These are phyloP conservation scores for Centropus bengalensis DNA, from an alignment of 2,113 vertebrate genomes.

Conservation along the genomic window DNA sequence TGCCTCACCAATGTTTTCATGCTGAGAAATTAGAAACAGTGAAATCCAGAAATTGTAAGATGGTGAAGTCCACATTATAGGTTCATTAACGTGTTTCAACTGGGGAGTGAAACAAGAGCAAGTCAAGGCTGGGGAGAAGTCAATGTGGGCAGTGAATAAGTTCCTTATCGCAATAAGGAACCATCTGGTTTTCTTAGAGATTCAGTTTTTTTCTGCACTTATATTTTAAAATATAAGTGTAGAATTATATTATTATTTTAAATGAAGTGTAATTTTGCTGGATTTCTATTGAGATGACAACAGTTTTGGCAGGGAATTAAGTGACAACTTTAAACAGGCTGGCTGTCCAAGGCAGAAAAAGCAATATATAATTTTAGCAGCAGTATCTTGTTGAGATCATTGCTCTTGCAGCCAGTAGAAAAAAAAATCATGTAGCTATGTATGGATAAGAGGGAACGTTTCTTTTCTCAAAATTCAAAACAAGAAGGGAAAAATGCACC, in stretches of 20 bases:
- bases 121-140: not conserved
- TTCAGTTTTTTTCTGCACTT: not conserved
- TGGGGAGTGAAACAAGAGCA: not conserved
- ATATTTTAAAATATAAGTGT: not conserved
- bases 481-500: not conserved
- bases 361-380: conserved; percentile 49
- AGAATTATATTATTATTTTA: conserved; percentile 26
- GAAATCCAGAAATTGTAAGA: not conserved
- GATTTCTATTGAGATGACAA: conserved; percentile 28
- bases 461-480: conserved; percentile 12
- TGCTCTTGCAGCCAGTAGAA: conserved; percentile 21
- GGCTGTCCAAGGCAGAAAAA: conserved; percentile 49
- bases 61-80: not conserved
- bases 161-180: not conserved
- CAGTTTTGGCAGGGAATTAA: conserved; percentile 41
- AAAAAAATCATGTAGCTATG: not conserved
- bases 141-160: not conserved
- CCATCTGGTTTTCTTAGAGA: not conserved
- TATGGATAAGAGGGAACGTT: not conserved
- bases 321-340: conserved; percentile 41
- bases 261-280: not conserved
- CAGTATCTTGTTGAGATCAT: conserved; percentile 41
- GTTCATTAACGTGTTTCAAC: not conserved
- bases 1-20: not conserved
- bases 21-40: not conserved